Base-by-base conservation (phyloP, 2,113 vertebrate species). In the Struthio camelus region DNA sequence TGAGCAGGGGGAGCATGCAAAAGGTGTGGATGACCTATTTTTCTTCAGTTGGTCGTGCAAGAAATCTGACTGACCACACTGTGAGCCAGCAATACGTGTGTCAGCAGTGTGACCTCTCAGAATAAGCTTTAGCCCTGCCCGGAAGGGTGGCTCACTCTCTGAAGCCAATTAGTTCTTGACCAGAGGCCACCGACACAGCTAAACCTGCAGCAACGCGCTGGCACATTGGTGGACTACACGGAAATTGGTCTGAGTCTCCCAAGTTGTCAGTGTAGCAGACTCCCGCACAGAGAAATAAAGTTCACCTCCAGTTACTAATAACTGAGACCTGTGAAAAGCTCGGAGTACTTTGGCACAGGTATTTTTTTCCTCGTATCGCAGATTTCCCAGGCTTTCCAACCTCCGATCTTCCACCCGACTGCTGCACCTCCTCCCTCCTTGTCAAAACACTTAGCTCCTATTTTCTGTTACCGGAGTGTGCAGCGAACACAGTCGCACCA, bases 121-220 rank as follows among this genome's bases (percentile, higher is more conserved):
- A 85, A n/a, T 11, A 16, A 58, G 65, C 40, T n/a, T 40, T 58
- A 62, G 6, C 46, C 23, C 11, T 3, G 53, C 72, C 58, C 34
- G 19, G 23, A 14, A 23, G 23, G 15, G 32, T 53, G 22, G 22
- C 28, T 73, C 9, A 7, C 14, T 83, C 32, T n/a, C 24, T 0
- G 1, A 36, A 16, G n/a, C 64, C 36, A 64, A 6, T 23, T 38
- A 75, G 51, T 30, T 19, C 9, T 40, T 59, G 51, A 38, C 11
- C 0, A 0, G 40, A 54, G 8, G 22, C 53, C 17, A n/a, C 42
- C 10, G 28, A 17, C 0, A 0, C 25, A 48, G 10, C 3, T 1
- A 20, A 64, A 36, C 51, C 40, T 34, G 22, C 44, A 22, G 38
- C 20, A 54, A 65, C 64, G 14, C 8, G 51, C 53, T 14, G 51